A percentile compares a stretch with the other conserved stretches of the same genome.
Conservation (phyloP, 2,797 vertebrate genomes). For the Rhinophrynus dorsalis region DNA sequence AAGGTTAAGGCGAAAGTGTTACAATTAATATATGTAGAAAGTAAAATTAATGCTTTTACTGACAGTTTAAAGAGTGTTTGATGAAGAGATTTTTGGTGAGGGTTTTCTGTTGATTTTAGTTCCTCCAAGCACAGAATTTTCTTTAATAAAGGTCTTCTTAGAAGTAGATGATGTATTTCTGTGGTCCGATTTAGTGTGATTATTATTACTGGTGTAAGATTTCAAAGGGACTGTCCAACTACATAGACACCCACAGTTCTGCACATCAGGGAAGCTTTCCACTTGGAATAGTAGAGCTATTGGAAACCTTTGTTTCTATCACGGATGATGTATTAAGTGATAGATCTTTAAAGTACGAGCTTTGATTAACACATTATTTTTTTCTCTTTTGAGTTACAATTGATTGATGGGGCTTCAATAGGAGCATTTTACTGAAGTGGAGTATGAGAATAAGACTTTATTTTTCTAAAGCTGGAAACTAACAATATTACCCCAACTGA, state of each 20-base stretch:
- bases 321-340: constrained; percentile 62
- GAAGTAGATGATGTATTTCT: constrained; percentile 36
- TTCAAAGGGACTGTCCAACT: constrained; percentile 49
- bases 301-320: constrained; percentile 52
- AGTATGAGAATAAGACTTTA: constrained; percentile 53
- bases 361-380: constrained; percentile 57
- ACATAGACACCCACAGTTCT: constrained; percentile 58
- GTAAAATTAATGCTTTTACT: constrained; percentile 10
- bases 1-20: constrained; percentile 22
- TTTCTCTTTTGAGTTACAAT: constrained; percentile 54
- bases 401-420: constrained; percentile 52
- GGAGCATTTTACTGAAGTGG: constrained; percentile 53
- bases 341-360: constrained; percentile 58
- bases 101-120: constrained; percentile 38
- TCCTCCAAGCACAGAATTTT: background rate
- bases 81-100: constrained; percentile 28
- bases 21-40: constrained; percentile 23
- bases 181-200: constrained; percentile 51
- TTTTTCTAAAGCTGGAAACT: constrained; percentile 52
- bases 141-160: constrained; percentile 6
- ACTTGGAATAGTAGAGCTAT: constrained; percentile 52
- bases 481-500: constrained; percentile 54
- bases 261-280: constrained; percentile 49
- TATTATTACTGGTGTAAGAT: constrained; percentile 54
- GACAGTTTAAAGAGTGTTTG: constrained; percentile 22